Evolutionary conservation across 2,888 invertebrate genomes (phyloP).

Genomic region (Callinectes sapidus): DNA sequence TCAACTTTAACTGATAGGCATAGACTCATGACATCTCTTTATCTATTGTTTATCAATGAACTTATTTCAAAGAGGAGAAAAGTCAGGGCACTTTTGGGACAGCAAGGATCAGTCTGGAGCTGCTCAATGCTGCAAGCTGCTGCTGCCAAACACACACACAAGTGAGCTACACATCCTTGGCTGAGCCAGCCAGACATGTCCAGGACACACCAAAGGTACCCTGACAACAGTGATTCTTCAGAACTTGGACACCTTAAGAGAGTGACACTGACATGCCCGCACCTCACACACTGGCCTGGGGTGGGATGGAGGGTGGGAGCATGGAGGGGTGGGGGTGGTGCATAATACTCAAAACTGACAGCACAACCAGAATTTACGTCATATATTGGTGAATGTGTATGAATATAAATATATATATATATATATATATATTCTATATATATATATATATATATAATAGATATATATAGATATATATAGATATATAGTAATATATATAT

Average conservation of each 20-base stretch:
- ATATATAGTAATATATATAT: background rate
- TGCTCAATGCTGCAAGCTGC: background rate
- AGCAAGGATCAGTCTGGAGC: constrained; percentile 44
- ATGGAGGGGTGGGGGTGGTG: constrained; percentile 55
- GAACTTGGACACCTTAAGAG: constrained; percentile 32
- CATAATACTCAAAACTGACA: constrained; percentile 56
- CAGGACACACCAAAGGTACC: background rate
- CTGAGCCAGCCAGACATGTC: constrained; percentile 10
- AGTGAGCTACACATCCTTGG: background rate
- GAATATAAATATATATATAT: constrained; percentile 38
- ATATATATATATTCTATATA: constrained; percentile 43
- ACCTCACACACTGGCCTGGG: constrained; percentile 53
- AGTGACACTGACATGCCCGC: constrained; percentile 60
- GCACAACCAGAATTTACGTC: constrained; percentile 52
- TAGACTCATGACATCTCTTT: constrained; percentile 23
- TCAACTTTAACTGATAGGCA: constrained; percentile 24
- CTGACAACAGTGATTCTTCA: constrained; percentile 18
- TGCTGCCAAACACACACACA: background rate
- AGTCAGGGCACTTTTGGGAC: constrained; percentile 59
- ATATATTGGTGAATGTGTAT: constrained; percentile 40
- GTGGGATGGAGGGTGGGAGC: constrained; percentile 42
- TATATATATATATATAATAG: constrained; percentile 39
- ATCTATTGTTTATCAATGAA: background rate
- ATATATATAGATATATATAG: constrained; percentile 34
- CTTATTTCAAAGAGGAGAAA: background rate